phyloP scores from a whole-genome alignment of 2,888 invertebrate species.

The Mythimna albipuncta region DNA sequence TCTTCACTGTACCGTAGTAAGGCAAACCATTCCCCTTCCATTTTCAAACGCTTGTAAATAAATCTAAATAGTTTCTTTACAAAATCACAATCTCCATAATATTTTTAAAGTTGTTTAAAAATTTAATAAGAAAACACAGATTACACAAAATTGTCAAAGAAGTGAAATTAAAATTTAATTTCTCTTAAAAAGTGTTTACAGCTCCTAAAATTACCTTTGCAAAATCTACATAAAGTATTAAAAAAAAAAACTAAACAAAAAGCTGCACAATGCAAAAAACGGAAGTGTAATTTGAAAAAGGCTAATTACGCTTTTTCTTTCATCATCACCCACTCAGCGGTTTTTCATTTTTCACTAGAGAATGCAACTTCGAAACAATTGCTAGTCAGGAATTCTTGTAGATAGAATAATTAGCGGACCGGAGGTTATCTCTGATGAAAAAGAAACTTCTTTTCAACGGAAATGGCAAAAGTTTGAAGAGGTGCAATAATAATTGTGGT shows the following conservation, averaged over 20 bases:
- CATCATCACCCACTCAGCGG: slow-evolving; percentile 52
- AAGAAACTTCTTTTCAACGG: slow-evolving; percentile 61
- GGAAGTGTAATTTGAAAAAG: slow-evolving; percentile 49
- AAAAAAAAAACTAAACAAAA: slow-evolving; percentile 20
- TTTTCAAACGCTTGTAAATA: no score
- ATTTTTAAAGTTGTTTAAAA: not conserved
- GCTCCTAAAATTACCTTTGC: not conserved
- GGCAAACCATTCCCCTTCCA: no score
- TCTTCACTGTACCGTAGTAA: no score
- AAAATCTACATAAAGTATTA: slow-evolving; percentile 5
- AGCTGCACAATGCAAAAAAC: slow-evolving; percentile 26
- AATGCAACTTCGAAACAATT: slow-evolving; percentile 63
- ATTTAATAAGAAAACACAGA: not conserved
- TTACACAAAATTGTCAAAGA: not conserved
- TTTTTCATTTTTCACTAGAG: slow-evolving; percentile 54
- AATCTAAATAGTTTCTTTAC: no score
- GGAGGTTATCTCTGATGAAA: slow-evolving; percentile 64
- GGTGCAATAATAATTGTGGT: slow-evolving; percentile 52
- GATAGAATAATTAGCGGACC: slow-evolving; percentile 64
- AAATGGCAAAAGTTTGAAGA: slow-evolving; percentile 59
- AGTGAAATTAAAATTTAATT: not conserved
- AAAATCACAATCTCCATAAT: no score
- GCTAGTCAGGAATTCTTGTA: slow-evolving; percentile 61
- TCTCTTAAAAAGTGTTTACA: not conserved
- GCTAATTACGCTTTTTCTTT: slow-evolving; percentile 63